These are phyloP conservation scores for Bettongia penicillata DNA, from an alignment of 2,113 vertebrate species.

Conservation along the genomic window DNA sequence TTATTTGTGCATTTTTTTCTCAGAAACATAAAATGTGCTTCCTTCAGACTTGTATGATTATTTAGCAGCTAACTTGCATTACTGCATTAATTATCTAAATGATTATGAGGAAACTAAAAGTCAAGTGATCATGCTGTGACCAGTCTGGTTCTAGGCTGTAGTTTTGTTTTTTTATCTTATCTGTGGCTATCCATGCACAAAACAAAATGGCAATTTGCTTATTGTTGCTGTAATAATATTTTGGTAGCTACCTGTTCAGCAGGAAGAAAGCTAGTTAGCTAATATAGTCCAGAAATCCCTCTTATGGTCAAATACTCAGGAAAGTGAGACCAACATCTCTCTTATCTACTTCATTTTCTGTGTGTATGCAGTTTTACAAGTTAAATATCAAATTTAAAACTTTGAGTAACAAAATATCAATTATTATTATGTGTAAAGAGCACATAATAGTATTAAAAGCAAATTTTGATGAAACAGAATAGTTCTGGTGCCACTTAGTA, in stretches of 20 bases:
- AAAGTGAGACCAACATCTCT: conserved; percentile 50
- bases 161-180: neutral
- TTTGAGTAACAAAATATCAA: conserved; percentile 3
- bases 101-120: neutral
- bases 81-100: neutral
- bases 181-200: neutral
- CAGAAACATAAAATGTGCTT: neutral
- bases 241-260: neutral
- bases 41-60: neutral
- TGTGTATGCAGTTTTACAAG: conserved; percentile 41
- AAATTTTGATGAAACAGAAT: neutral
- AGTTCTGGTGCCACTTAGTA: neutral
- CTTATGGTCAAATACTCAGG: conserved; percentile 18
- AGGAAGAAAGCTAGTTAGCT: neutral
- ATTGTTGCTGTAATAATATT: neutral
- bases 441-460: neutral
- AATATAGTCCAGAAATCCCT: neutral
- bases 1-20: neutral
- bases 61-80: neutral
- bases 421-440: neutral
- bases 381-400: conserved; percentile 47
- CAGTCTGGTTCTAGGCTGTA: neutral
- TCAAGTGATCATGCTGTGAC: neutral
- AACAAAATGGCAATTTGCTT: neutral
- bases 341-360: conserved; percentile 53